These are phyloP conservation scores for Myotis brandtii DNA, from an alignment of 2,113 vertebrate genomes.

Conservation along the genomic window DNA sequence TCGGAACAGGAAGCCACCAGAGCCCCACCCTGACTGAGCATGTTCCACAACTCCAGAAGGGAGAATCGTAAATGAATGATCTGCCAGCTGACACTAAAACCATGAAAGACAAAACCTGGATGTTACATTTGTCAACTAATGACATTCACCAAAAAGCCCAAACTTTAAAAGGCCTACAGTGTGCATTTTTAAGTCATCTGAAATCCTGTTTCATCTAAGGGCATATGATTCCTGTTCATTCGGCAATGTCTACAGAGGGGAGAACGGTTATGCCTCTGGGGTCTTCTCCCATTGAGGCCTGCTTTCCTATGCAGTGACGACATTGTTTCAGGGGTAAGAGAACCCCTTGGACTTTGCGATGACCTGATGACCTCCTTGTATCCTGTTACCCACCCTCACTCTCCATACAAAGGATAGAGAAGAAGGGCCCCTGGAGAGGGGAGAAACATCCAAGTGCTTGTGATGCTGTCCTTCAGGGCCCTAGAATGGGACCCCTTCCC, in stretches of 20 bases:
- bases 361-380: background rate
- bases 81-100: background rate
- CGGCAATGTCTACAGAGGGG: background rate
- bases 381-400: background rate
- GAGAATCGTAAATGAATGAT: background rate
- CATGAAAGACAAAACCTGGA: background rate
- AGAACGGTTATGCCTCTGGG: accelerated
- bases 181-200: background rate
- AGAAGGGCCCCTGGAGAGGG: background rate
- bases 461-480: background rate
- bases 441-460: background rate
- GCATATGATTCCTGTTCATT: background rate
- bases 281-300: background rate
- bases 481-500: background rate
- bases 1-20: slow-evolving; percentile 70
- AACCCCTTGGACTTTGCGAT: background rate
- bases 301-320: background rate
- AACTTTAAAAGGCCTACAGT: background rate
- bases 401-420: background rate
- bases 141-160: background rate
- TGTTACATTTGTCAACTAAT: background rate
- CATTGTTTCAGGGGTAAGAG: accelerated
- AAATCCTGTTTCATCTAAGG: background rate
- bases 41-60: background rate
- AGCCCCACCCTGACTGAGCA: background rate